phyloP scores from a whole-genome alignment of 2,888 invertebrate genomes.

The Orchesellides sinensis region DNA sequence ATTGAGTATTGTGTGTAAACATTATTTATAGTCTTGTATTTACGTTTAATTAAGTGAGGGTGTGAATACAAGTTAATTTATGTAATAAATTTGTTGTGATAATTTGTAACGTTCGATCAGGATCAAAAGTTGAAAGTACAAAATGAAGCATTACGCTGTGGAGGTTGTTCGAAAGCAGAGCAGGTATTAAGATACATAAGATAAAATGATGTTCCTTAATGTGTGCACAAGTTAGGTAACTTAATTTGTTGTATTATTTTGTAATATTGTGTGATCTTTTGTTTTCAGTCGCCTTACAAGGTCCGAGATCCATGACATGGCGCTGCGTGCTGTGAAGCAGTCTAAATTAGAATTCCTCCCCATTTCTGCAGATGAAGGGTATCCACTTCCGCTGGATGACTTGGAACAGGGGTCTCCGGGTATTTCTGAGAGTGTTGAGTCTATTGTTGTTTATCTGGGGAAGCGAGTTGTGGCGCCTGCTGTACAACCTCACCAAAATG shows the following conservation, averaged over 20 bases:
- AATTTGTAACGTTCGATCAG: not conserved
- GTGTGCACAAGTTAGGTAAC: no score
- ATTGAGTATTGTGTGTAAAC: no score
- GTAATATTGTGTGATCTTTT: not conserved
- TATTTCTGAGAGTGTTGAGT: conserved; percentile 12
- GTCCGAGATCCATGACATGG: conserved; percentile 20
- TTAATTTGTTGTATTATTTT: no score
- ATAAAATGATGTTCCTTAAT: not conserved
- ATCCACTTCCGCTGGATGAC: not conserved
- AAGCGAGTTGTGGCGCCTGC: not conserved
- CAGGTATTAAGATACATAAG: conserved; percentile 58
- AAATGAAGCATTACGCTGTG: conserved; percentile 32
- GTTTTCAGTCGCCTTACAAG: conserved; percentile 18
- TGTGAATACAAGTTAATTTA: no score
- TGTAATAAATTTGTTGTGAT: no score
- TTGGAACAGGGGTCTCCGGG: conserved; percentile 23
- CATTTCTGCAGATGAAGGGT: conserved; percentile 12
- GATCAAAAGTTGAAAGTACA: not conserved
- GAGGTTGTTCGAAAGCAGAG: conserved; percentile 66
- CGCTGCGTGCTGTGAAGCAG: conserved; percentile 1
- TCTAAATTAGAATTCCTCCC: not conserved
- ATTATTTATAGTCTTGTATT: no score
- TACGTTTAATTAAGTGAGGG: no score
- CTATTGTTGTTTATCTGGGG: conserved; percentile 12
- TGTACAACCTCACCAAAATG: not conserved